Percentiles rank a stretch among this genome's conserved stretches.
These are phyloP conservation scores for Pseudopodoces humilis DNA, from an alignment of 2,113 vertebrate genomes.

Conservation along the genomic window DNA sequence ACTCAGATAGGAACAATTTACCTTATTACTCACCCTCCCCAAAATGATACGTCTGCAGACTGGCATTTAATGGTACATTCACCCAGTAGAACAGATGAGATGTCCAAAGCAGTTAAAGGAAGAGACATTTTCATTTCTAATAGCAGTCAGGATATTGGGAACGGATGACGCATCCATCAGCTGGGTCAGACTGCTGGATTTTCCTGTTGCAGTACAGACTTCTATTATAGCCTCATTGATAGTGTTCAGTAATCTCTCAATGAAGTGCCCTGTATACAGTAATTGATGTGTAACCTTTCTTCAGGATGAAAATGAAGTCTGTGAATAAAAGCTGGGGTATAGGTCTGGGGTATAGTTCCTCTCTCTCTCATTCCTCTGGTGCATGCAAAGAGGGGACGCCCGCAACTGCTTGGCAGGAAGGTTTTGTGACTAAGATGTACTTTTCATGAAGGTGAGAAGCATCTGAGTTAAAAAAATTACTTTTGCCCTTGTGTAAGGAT, in stretches of 20 bases:
- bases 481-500: not conserved
- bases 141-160: conserved; percentile 11
- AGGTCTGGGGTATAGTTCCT: not conserved
- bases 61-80: conserved; percentile 39
- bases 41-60: not conserved
- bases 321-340: not conserved
- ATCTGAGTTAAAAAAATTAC: not conserved
- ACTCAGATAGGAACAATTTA: not conserved
- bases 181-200: conserved; percentile 20
- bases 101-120: conserved; percentile 30
- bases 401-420: not conserved
- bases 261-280: not conserved
- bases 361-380: not conserved
- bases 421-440: not conserved
- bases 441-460: not conserved
- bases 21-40: not conserved
- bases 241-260: conserved; percentile 17
- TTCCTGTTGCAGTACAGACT: not conserved
- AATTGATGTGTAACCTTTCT: conserved; percentile 29
- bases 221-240: conserved; percentile 18
- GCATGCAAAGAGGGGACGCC: not conserved
- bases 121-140: conserved; percentile 45
- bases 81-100: conserved; percentile 30
- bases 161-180: not conserved
- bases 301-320: not conserved